These are phyloP conservation scores for Heteromyza rotundicornis DNA, from an alignment of 2,888 invertebrate genomes.

Conservation along the genomic window DNA sequence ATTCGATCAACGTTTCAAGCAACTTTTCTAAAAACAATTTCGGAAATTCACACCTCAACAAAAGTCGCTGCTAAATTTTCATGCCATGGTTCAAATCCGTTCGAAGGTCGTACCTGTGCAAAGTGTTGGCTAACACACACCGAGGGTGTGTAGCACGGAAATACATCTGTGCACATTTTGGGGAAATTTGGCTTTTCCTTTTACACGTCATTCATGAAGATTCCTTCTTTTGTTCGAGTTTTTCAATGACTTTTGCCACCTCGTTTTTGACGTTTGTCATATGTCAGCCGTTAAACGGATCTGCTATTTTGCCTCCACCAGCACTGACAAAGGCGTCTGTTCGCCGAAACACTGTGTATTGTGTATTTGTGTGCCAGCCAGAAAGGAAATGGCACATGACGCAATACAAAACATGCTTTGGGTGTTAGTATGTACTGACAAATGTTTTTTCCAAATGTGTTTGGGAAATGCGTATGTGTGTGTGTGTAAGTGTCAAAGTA, in stretches of 20 bases:
- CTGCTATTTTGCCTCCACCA: background rate
- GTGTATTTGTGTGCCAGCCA: too few species aligned
- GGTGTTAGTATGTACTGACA: background rate
- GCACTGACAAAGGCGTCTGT: background rate
- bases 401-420: too few species aligned
- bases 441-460: too few species aligned
- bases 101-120: background rate
- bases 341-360: background rate
- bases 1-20: too few species aligned
- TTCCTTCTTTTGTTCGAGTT: background rate
- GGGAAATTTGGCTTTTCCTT: conserved; percentile 2
- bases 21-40: too few species aligned
- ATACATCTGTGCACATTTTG: background rate
- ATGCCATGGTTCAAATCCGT: too few species aligned
- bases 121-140: background rate
- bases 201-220: background rate
- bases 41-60: too few species aligned
- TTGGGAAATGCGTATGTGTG: background rate
- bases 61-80: too few species aligned
- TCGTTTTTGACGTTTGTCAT: background rate
- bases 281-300: background rate
- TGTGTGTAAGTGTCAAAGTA: background rate
- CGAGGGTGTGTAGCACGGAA: background rate
- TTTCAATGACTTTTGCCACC: background rate
- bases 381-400: too few species aligned